phyloP scores from a whole-genome alignment of 2,113 vertebrate species.

The Menidia beryllina region DNA sequence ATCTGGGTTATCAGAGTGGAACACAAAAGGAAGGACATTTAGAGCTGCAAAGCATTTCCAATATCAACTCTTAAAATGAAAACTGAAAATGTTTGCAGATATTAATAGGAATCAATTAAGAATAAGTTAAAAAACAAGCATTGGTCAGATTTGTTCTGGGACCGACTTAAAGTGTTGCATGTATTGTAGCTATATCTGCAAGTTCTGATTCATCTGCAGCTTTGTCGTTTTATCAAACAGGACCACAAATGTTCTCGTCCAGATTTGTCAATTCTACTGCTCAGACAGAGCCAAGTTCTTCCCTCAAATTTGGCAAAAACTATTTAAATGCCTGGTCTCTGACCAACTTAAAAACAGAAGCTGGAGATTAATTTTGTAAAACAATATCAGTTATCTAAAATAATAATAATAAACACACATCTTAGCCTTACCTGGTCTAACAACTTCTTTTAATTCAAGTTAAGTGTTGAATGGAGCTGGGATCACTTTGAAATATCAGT shows the following conservation, averaged over 20 bases:
- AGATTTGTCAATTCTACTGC: neutral
- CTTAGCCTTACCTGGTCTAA: no score
- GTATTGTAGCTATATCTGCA: conserved; percentile 10
- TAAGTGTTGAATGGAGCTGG: neutral
- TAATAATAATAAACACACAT: no score
- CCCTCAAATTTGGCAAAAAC: no score
- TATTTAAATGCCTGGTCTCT: no score
- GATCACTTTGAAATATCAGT: no score
- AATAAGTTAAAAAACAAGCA: neutral
- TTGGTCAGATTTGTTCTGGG: neutral
- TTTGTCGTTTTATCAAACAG: neutral
- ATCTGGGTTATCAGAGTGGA: conserved; percentile 32
- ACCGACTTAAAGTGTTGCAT: neutral
- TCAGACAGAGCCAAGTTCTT: neutral
- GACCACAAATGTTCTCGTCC: neutral
- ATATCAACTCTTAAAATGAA: neutral
- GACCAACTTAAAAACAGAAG: no score
- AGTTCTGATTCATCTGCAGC: conserved; percentile 6
- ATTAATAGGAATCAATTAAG: neutral
- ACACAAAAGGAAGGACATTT: conserved; percentile 32
- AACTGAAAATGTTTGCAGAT: no score
- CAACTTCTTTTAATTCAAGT: no score
- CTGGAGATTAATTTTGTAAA: neutral
- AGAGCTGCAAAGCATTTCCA: neutral
- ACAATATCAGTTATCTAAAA: no score